These are phyloP conservation scores for Prunella strophiata DNA, from an alignment of 2,797 vertebrate species.

Conservation along the genomic window DNA sequence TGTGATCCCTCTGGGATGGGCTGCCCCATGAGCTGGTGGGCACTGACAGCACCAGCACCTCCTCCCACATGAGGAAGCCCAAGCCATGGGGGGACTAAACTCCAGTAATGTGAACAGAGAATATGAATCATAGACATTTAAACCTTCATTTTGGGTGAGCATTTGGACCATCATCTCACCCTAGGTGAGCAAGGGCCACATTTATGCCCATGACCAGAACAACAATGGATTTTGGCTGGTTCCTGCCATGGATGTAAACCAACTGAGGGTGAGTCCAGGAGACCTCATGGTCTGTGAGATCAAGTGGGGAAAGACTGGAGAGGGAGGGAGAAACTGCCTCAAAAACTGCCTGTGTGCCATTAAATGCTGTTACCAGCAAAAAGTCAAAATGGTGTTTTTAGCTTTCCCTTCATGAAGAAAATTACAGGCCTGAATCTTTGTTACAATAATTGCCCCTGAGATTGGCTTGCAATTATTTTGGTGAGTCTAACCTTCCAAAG, in stretches of 20 bases:
- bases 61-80: accelerated
- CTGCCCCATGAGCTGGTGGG: neutral
- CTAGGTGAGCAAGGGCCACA: neutral
- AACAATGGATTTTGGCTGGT: neutral
- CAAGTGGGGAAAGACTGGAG: neutral
- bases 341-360: slow-evolving; percentile 11
- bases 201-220: neutral
- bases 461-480: slow-evolving; percentile 68
- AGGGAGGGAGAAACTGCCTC: neutral
- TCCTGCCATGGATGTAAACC: neutral
- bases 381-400: slow-evolving; percentile 26
- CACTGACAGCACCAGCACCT: neutral
- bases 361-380: slow-evolving; percentile 48
- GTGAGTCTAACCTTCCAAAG: slow-evolving; percentile 58
- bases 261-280: neutral
- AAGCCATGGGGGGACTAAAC: neutral
- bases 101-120: neutral
- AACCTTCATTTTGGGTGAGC: neutral
- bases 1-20: neutral
- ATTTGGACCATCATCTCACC: neutral
- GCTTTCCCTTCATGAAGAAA: slow-evolving; percentile 52
- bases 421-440: slow-evolving; percentile 62
- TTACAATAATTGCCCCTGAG: slow-evolving; percentile 60
- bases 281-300: neutral
- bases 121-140: accelerated